phyloP scores from a whole-genome alignment of 2,888 invertebrate species.

The Callyntrura guangdongensis region DNA sequence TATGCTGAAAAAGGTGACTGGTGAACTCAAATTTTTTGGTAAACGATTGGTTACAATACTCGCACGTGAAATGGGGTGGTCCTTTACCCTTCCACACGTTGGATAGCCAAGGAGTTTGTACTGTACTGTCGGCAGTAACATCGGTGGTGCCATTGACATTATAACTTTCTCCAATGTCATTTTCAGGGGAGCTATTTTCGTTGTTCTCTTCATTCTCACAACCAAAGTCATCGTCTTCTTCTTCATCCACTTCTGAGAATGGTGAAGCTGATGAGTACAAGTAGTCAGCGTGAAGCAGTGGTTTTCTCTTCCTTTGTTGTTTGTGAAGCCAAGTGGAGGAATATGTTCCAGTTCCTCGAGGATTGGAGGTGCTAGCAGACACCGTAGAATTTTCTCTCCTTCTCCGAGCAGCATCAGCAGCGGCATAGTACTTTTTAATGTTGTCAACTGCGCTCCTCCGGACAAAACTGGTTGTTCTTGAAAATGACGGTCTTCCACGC shows the following conservation, averaged over 20 bases:
- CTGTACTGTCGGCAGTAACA: background rate
- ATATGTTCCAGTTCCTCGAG: background rate
- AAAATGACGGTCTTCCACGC: background rate
- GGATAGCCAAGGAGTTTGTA: slow-evolving; percentile 37
- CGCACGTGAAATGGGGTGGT: slow-evolving; percentile 65
- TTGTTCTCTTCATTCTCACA: slow-evolving; percentile 57
- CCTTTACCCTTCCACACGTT: slow-evolving; percentile 67
- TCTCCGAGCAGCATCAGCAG: slow-evolving; percentile 63
- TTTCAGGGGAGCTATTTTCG: background rate
- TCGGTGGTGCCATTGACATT: background rate
- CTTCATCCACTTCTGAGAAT: slow-evolving; percentile 33
- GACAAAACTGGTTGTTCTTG: slow-evolving; percentile 60
- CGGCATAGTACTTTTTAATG: slow-evolving; percentile 66
- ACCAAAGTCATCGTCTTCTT: slow-evolving; percentile 27
- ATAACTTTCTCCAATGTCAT: background rate
- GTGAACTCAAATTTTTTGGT: slow-evolving; percentile 64
- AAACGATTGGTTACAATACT: slow-evolving; percentile 43
- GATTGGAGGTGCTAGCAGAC: background rate
- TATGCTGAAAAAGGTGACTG: slow-evolving; percentile 59
- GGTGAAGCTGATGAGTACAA: slow-evolving; percentile 43
- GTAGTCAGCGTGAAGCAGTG: slow-evolving; percentile 30
- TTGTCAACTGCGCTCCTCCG: slow-evolving; percentile 59
- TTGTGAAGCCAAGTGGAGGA: slow-evolving; percentile 57
- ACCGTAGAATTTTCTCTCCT: slow-evolving; percentile 39
- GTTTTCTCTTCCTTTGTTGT: slow-evolving; percentile 50